Conservation (phyloP, 2,113 vertebrate species). For the Shinisaurus crocodilurus region DNA sequence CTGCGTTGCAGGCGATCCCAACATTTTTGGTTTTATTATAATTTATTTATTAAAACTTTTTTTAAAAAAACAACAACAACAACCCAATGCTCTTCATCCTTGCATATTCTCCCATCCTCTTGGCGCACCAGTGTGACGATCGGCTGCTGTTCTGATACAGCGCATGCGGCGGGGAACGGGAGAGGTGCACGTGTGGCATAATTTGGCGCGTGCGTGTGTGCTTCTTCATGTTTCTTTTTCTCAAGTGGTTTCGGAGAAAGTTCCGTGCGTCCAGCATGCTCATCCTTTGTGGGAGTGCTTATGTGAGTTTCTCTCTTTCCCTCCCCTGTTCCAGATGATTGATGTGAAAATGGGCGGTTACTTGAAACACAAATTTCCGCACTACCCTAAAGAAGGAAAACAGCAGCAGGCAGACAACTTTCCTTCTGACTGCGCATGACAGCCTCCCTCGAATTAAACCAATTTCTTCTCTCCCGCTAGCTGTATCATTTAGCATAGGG, state of each 20-base stretch:
- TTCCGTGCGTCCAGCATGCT: slow-evolving; percentile 68
- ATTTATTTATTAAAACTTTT: neutral
- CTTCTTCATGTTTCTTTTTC: slow-evolving; percentile 63
- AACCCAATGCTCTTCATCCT: neutral
- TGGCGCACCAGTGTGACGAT: neutral
- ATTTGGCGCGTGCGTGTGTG: neutral
- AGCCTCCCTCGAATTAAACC: slow-evolving; percentile 59
- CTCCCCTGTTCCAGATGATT: slow-evolving; percentile 73
- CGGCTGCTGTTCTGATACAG: neutral
- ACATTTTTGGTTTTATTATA: slow-evolving; percentile 59
- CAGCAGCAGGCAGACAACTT: slow-evolving; percentile 65
- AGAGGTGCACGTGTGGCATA: slow-evolving; percentile 54
- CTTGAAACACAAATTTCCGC: slow-evolving; percentile 67
- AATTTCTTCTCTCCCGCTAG: slow-evolving; percentile 50
- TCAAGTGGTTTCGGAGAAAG: slow-evolving; percentile 72
- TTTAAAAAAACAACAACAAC: neutral
- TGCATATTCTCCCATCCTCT: no score
- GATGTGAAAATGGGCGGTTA: slow-evolving; percentile 74
- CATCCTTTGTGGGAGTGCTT: slow-evolving; percentile 72
- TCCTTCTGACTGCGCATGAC: slow-evolving; percentile 53
- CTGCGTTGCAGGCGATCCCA: slow-evolving; percentile 63
- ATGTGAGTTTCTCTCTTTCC: slow-evolving; percentile 73
- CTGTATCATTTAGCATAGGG: slow-evolving; percentile 48
- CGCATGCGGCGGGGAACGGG: neutral
- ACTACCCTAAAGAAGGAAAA: slow-evolving; percentile 15